Conservation (phyloP, 2,113 vertebrate species). For the Gorsachius goisagi region DNA sequence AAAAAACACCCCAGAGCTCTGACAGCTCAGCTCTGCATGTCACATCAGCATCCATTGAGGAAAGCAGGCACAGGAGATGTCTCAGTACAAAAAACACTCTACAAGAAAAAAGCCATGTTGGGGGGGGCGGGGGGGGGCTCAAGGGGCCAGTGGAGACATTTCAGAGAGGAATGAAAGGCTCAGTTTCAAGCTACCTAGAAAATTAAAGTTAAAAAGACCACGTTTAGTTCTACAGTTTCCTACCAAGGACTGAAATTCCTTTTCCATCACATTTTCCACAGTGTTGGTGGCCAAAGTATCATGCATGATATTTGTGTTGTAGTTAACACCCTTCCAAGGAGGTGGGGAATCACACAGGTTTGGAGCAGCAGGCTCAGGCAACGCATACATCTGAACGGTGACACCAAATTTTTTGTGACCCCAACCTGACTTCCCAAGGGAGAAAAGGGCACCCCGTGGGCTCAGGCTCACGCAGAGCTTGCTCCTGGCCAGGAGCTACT, state of each 20-base stretch:
- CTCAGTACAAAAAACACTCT: not conserved
- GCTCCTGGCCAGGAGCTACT: not conserved
- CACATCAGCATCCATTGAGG: conserved; percentile 56
- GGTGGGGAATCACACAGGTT: not conserved
- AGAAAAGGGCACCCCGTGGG: not conserved
- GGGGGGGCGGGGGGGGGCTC: not conserved
- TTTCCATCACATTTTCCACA: not conserved
- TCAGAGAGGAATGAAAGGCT: not conserved
- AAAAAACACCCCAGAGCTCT: conserved; percentile 42
- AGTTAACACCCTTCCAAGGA: not conserved
- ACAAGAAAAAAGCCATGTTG: not conserved
- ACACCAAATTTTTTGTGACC: not conserved
- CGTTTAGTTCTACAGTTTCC: not conserved
- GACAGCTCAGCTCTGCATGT: conserved; percentile 61
- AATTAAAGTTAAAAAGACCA: not conserved
- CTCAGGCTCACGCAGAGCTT: not conserved
- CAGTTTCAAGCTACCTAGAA: not conserved
- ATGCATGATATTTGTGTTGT: not conserved
- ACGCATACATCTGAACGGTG: not conserved
- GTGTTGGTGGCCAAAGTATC: not conserved
- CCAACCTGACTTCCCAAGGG: not conserved
- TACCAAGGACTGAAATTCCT: not conserved
- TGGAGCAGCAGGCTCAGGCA: not conserved
- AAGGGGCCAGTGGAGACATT: not conserved
- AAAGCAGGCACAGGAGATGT: conserved; percentile 30